Base-by-base conservation (phyloP, 2,113 vertebrate genomes). In the Gobius niger region DNA sequence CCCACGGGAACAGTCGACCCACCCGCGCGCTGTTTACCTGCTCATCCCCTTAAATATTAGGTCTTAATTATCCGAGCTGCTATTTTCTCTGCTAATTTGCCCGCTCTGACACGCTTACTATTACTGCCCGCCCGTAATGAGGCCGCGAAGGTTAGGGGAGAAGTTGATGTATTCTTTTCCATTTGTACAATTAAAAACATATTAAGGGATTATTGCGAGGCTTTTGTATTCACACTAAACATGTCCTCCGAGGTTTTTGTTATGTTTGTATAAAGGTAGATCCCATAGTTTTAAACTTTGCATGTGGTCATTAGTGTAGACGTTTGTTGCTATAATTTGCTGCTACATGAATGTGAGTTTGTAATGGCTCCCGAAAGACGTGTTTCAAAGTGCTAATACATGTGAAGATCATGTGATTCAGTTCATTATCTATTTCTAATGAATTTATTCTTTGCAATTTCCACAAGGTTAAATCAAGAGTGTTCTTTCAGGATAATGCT, bases 21-120 rank as follows among this genome's bases (percentile, higher is more conserved):
- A 87, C 84, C 84, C 69, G 8, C 51, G 60, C 67, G 62, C 71
- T 81, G 75, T 85, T 88, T 90, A 85, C 87, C 82, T 82, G 74
- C 12, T 72, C 64, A 47, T 53, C 63, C 60, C 47, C 59, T 64
- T 77, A 76, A 80, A 84, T 84, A 80, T 81, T 72, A 74, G 47
- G n/a, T 62, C 67, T 63, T 84, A 80, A 87, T 87, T 72, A 87
- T 76, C 47, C 53, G 56, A 12, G 40, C 6, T 24, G 71, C 61
- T 68, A 57, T 75, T 76, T 72, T 41, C 50, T n/a, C 24, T 18
- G 61, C 53, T 67, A 50, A 72, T 75, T 70, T 7, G 53, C 61
- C 63, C 0, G 34, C 24, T 0, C 47, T 13, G 16, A 49, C 44
- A 49, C 64, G 41, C 63, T 60, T 41, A 15, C 57, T n/a, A 9